A percentile compares a stretch with the other conserved stretches of the same genome.
Conservation (phyloP, 2,888 invertebrate genomes). For the Pollenia amentaria region DNA sequence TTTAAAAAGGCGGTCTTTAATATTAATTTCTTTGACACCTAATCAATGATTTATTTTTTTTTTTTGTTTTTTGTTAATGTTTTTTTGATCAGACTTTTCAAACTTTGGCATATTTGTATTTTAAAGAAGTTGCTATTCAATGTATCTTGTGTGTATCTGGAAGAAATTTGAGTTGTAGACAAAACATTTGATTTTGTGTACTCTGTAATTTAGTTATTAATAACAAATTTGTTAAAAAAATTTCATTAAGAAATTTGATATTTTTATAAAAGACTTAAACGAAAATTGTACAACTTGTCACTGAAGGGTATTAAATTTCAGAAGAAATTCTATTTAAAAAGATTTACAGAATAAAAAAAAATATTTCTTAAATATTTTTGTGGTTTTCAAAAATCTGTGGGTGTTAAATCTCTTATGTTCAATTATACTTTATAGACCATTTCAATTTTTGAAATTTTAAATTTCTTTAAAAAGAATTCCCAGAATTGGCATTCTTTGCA, state of each 20-base stretch:
- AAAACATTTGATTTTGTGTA: neutral
- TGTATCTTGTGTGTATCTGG: neutral
- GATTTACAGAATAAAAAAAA: neutral
- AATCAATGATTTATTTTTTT: slow-evolving; percentile 51
- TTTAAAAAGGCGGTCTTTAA: slow-evolving; percentile 63
- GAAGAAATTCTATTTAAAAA: neutral
- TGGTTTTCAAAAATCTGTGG: neutral
- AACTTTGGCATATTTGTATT: neutral
- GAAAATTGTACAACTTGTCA: slow-evolving; percentile 14
- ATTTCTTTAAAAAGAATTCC: neutral
- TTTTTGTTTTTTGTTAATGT: neutral
- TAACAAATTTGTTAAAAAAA: neutral
- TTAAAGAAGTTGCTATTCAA: slow-evolving; percentile 6
- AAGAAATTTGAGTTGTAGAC: neutral
- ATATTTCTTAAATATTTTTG: neutral
- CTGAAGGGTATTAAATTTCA: slow-evolving; percentile 22
- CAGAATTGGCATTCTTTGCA: slow-evolving; percentile 2
- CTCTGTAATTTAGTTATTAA: slow-evolving; percentile 52
- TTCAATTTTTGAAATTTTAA: neutral
- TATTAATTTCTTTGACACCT: slow-evolving; percentile 73
- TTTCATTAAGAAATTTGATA: slow-evolving; percentile 47
- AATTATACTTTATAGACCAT: too few species aligned
- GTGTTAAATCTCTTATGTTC: neutral
- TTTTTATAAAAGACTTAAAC: neutral
- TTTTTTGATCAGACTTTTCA: neutral